Evolutionary conservation across 2,888 invertebrate genomes (phyloP), one percentile per base, ranked within the genome.

Genomic region (Tenthredo livida): DNA sequence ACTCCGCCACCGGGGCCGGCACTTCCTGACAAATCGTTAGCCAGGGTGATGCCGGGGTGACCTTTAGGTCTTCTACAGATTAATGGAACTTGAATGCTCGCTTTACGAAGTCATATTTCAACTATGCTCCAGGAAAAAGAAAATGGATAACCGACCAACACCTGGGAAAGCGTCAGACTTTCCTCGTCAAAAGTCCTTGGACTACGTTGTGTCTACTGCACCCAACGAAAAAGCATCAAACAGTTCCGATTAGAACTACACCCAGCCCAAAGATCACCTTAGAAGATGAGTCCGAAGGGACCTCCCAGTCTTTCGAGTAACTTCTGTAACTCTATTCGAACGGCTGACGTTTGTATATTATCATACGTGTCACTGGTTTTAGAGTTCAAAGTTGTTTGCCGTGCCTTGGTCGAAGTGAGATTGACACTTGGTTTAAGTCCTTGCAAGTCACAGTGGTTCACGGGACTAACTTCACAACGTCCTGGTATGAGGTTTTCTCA

Each of bases 1-100:
- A 97, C 96, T 87, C 92, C 92, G 88, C 92, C 91, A 89, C 92
- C 92, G 87, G 92, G 92, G 87, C 91, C 91, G 87, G 90, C 89
- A 87, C 92, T 90, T 89, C 92, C 91, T 84, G 91, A 92, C 87
- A 93, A 88, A 85, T 93, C 92, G 93, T 93, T 93, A 91, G 93
- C 93, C 93, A 93, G 93, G 91, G 85, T 93, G 92, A 93, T 91
- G 93, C 93, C 92, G 93, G 91, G 88, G 89, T 91, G 90, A 91
- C 91, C 91, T 89, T 89, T 88, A 75, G 82, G 82, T 86, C 86
- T 86, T 58, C 85, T 83, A 65, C 72, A 43, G 72, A 40, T 10
- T 40, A 85, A 65, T 58, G 6, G 43, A 25, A 47, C 29, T 47
- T n/a, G 2, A 12, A 25, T 29, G 33, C 29, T 85, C 85, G 86